These are phyloP conservation scores for Macrotrachela quadricornifera DNA, from an alignment of 1,140 invertebrate species.

Conservation along the genomic window DNA sequence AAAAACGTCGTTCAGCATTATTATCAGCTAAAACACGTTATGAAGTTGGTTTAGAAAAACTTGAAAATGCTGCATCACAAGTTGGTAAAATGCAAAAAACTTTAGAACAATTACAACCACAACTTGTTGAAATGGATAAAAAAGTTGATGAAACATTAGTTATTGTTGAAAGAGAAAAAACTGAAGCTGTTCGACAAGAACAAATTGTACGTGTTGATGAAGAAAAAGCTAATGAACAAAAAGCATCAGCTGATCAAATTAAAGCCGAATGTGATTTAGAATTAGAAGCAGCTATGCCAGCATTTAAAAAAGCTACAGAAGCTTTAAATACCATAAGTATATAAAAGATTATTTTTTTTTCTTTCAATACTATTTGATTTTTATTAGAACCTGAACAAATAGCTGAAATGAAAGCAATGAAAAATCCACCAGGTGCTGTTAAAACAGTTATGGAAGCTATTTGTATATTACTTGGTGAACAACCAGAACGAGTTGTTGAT, in stretches of 20 bases:
- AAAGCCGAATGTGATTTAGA: constrained; percentile 32
- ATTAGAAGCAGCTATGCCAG: constrained; percentile 27
- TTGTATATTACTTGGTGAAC: constrained; percentile 28
- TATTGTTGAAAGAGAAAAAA: constrained; percentile 45
- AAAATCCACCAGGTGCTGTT: constrained; percentile 24
- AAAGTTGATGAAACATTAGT: constrained; percentile 87
- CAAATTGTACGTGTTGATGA: constrained; percentile 31
- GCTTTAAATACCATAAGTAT: constrained; percentile 29
- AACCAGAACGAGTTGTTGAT: constrained; percentile 27
- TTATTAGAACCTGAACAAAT: constrained; percentile 17
- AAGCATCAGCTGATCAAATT: constrained; percentile 25
- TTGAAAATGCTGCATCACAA: constrained; percentile 37
- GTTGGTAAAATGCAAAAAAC: constrained; percentile 45
- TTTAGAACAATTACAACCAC: constrained; percentile 60
- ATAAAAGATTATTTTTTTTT: constrained; percentile 5
- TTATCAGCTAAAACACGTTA: constrained; percentile 15
- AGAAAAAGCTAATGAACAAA: constrained; percentile 30
- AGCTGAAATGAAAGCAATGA: constrained; percentile 29
- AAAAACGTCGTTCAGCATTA: constrained; percentile 16
- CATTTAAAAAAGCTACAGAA: constrained; percentile 25
- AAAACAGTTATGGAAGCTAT: constrained; percentile 29
- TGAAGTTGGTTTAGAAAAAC: constrained; percentile 33
- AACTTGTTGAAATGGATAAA: constrained; percentile 65
- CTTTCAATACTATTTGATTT: neutral
- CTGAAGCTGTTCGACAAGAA: constrained; percentile 18